phyloP scores from a whole-genome alignment of 2,888 invertebrate species.

The Tetrapedia diversipes region DNA sequence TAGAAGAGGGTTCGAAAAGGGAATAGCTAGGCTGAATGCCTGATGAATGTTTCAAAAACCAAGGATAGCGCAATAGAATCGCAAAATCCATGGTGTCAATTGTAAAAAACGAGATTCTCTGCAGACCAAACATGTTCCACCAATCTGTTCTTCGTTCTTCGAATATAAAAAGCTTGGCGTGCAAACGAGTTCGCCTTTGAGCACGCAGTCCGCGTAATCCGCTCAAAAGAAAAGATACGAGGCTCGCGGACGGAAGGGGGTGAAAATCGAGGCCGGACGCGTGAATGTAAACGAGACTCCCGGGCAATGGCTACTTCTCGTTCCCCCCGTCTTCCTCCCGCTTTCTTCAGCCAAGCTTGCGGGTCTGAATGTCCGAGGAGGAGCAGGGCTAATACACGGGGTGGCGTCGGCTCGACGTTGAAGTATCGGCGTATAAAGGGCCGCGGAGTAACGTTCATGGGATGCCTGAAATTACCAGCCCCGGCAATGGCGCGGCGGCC shows the following conservation, averaged over 20 bases:
- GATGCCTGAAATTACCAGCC: constrained; percentile 60
- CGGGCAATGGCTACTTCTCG: too few relatives aligned
- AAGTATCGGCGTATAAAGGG: constrained; percentile 67
- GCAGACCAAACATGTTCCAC: too few relatives aligned
- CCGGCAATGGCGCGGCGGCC: constrained; percentile 36
- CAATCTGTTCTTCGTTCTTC: too few relatives aligned
- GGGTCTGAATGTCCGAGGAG: constrained; percentile 44
- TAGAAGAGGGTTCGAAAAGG: too few relatives aligned
- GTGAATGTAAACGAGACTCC: constrained; percentile 46
- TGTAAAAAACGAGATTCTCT: too few relatives aligned
- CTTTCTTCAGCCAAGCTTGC: constrained; percentile 19
- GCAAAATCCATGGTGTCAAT: too few relatives aligned
- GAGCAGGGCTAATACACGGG: constrained; percentile 31
- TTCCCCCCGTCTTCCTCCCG: constrained; percentile 28
- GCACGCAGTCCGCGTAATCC: constrained; percentile 36
- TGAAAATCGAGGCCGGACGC: constrained; percentile 47
- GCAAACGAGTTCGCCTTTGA: constrained; percentile 43
- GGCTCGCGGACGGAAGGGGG: constrained; percentile 23
- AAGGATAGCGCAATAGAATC: too few relatives aligned
- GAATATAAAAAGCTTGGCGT: constrained; percentile 13
- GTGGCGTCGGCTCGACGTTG: constrained; percentile 31
- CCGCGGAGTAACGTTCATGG: constrained; percentile 43
- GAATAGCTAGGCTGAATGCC: too few relatives aligned
- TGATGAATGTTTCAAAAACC: too few relatives aligned
- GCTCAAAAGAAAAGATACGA: constrained; percentile 45